These are phyloP conservation scores for Paedocypris micromegethes DNA, from an alignment of 2,797 vertebrate genomes.

Conservation along the genomic window DNA sequence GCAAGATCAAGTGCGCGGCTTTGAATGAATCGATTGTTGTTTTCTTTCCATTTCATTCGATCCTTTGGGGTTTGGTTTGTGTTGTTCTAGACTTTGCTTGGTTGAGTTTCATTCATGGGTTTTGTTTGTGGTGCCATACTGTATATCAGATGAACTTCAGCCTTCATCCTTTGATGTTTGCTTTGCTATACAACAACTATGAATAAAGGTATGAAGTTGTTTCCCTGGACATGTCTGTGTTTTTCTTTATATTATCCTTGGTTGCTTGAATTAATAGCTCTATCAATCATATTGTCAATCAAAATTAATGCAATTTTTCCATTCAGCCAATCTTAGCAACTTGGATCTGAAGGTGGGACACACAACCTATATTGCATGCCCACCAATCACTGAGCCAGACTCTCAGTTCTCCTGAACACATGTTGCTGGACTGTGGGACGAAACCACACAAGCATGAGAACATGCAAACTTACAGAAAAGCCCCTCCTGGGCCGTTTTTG, in stretches of 20 bases:
- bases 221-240: slow-evolving; percentile 47
- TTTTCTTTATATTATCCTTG: not conserved
- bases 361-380: too few species aligned
- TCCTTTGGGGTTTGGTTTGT: not conserved
- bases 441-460: too few species aligned
- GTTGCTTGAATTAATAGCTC: not conserved
- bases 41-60: not conserved
- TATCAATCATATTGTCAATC: too few species aligned
- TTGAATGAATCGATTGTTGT: slow-evolving; percentile 73
- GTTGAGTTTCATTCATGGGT: slow-evolving; percentile 43
- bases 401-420: too few species aligned
- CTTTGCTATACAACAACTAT: slow-evolving; percentile 84
- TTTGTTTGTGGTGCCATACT: slow-evolving; percentile 69
- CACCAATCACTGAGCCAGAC: too few species aligned
- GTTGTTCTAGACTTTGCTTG: slow-evolving; percentile 7
- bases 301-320: too few species aligned
- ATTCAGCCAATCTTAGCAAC: too few species aligned
- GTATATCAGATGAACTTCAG: slow-evolving; percentile 75
- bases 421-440: too few species aligned
- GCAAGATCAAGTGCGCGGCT: slow-evolving; percentile 71
- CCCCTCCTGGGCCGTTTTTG: too few species aligned
- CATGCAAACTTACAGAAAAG: too few species aligned
- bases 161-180: slow-evolving; percentile 89
- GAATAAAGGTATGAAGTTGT: slow-evolving; percentile 69
- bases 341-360: too few species aligned